Percentiles rank a stretch among this genome's conserved stretches.
phyloP scores from a whole-genome alignment of 2,113 vertebrate species.

The Nycticebus coucang region DNA sequence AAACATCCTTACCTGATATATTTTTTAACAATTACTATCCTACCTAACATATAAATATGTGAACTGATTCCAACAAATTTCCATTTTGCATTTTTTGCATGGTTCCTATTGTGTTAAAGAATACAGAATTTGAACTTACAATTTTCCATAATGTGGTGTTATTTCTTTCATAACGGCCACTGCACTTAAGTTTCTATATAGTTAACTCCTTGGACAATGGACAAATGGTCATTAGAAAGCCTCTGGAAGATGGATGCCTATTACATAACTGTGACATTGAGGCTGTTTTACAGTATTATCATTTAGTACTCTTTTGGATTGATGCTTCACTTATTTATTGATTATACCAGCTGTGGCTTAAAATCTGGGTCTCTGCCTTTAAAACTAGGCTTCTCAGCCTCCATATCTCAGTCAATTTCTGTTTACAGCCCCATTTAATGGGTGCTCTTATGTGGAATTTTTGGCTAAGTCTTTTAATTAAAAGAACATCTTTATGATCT shows the following conservation, averaged over 20 bases:
- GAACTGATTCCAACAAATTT: background rate
- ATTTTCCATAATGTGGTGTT: background rate
- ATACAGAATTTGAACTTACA: background rate
- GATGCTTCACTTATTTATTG: constrained; percentile 39
- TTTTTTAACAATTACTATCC: background rate
- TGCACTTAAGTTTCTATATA: background rate
- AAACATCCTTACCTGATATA: background rate
- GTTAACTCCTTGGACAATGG: background rate
- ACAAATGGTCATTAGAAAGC: background rate
- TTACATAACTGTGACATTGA: constrained; percentile 40
- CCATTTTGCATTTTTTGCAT: background rate
- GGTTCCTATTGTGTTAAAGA: background rate
- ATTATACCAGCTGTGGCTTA: constrained; percentile 44
- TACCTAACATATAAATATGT: background rate
- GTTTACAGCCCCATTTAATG: constrained; percentile 54
- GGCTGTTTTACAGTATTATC: constrained; percentile 11
- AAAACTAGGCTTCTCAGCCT: background rate
- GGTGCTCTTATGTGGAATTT: background rate
- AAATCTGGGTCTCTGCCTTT: background rate
- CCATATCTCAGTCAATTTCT: constrained; percentile 35
- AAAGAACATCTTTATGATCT: constrained; percentile 59
- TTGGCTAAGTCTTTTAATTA: constrained; percentile 66
- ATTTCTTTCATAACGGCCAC: background rate
- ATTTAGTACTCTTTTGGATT: constrained; percentile 32
- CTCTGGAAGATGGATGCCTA: background rate